Base-by-base conservation (phyloP, 2,888 invertebrate genomes). In the Napeogenes inachia region DNA sequence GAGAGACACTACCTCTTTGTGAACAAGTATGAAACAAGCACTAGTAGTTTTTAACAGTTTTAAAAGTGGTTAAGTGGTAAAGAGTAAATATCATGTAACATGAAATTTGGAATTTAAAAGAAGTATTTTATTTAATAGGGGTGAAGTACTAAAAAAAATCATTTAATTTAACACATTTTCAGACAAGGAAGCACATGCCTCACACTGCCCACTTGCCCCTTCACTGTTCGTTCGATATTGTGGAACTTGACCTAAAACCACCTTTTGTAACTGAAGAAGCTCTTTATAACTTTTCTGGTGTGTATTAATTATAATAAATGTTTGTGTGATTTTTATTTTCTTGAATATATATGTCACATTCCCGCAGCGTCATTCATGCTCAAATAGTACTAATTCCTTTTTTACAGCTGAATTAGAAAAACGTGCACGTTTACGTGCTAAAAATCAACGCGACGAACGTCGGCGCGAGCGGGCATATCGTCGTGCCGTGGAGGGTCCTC, bases 201-300 rank as follows among this genome's bases (percentile, higher is more conserved):
- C 96, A 77, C 91, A 98, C 89, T n/a, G 72, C 95, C 60, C 99
- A 99, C 84, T 91, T 99, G 72, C 98, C 99, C 0, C 90, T 98
- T 6, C 95, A 97, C 64, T 97, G 97, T 75, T 95, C 96, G 64
- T 97, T 98, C 85, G 95, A 97, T 75, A 93, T 98, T 46, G 97
- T 96, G 46, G 99, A 99, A 84, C 92, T 99, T 63, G 93, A 95
- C 63, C 86, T 99, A 57, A 92, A 92, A 66, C 93, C 94, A 38
- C 96, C 96, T 0, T 79, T 93, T 64, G 91, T 98, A 3, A 93
- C 94, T 4, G 81, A 91, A 59, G 92, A 93, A 57, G 94, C 96
- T 53, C 77, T 96, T 35, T 86, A 92, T 57, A 81, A 86, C 60
- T 98, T 96, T 78, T 90, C 92, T 83, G 94, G 96, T 96, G 70